Conservation (phyloP, 2,113 vertebrate species). For the Otocyon megalotis region DNA sequence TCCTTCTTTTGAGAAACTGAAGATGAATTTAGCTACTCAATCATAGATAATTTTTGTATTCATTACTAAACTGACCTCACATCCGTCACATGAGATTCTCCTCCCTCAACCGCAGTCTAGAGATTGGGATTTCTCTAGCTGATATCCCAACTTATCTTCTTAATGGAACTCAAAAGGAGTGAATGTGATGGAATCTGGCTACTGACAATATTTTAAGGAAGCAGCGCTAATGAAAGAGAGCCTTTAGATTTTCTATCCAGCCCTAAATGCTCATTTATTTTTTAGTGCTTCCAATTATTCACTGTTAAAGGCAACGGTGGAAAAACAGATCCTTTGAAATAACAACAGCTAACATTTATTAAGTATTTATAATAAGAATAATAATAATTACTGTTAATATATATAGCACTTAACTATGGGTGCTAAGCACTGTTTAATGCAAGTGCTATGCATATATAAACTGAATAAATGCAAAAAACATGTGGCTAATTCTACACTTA, state of each 20-base stretch:
- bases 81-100: slow-evolving; percentile 32
- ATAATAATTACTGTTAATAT: background rate
- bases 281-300: slow-evolving; percentile 44
- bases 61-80: background rate
- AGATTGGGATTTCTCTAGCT: slow-evolving; percentile 40
- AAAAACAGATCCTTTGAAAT: slow-evolving; percentile 40
- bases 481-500: slow-evolving; percentile 21
- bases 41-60: slow-evolving; percentile 40
- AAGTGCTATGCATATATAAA: slow-evolving; percentile 47
- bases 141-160: slow-evolving; percentile 10
- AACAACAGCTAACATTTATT: slow-evolving; percentile 22
- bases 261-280: slow-evolving; percentile 24
- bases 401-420: background rate
- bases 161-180: slow-evolving; percentile 60
- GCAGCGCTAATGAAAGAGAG: background rate
- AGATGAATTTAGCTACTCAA: slow-evolving; percentile 44
- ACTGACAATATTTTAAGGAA: slow-evolving; percentile 28
- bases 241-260: slow-evolving; percentile 41
- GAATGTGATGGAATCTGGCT: background rate
- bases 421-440: background rate
- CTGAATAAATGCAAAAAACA: slow-evolving; percentile 14
- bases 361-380: slow-evolving; percentile 23
- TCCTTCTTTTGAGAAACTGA: slow-evolving; percentile 43
- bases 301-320: slow-evolving; percentile 36
- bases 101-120: background rate